phyloP scores from a whole-genome alignment of 2,113 vertebrate species.

The Archocentrus centrarchus region DNA sequence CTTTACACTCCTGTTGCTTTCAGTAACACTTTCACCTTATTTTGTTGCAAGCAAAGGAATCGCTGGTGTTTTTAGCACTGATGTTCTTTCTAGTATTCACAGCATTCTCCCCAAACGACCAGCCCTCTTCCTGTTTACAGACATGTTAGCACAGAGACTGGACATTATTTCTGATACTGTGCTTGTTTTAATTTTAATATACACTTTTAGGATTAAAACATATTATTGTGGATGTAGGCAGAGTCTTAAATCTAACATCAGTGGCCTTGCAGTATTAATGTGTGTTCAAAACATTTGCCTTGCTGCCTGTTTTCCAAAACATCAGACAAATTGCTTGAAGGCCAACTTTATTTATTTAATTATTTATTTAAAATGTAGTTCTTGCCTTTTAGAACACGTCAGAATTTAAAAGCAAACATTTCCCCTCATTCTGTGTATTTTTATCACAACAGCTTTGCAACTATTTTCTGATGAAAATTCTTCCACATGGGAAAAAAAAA shows the following conservation, averaged over 20 bases:
- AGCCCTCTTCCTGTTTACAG: no score
- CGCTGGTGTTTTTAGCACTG: background rate
- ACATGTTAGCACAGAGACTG: background rate
- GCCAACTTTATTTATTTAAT: background rate
- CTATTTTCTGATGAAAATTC: background rate
- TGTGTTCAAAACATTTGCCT: background rate
- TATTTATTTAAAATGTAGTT: background rate
- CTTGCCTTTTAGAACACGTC: background rate
- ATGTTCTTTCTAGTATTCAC: background rate
- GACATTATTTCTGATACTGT: background rate
- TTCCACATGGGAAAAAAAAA: background rate
- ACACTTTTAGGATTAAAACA: background rate
- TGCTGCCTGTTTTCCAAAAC: background rate
- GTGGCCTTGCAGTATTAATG: fast-evolving
- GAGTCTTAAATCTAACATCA: background rate
- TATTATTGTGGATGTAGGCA: background rate
- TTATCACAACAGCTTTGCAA: no score
- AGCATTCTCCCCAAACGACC: background rate
- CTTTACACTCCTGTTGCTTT: background rate
- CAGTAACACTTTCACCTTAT: no score
- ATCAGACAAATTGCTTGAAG: background rate
- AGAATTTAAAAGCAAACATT: background rate
- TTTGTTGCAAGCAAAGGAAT: background rate
- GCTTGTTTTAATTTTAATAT: background rate
- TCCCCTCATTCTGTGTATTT: no score